Evolutionary conservation across 2,888 invertebrate species (phyloP).

Genomic region (Tuberolachnus salignus): DNA sequence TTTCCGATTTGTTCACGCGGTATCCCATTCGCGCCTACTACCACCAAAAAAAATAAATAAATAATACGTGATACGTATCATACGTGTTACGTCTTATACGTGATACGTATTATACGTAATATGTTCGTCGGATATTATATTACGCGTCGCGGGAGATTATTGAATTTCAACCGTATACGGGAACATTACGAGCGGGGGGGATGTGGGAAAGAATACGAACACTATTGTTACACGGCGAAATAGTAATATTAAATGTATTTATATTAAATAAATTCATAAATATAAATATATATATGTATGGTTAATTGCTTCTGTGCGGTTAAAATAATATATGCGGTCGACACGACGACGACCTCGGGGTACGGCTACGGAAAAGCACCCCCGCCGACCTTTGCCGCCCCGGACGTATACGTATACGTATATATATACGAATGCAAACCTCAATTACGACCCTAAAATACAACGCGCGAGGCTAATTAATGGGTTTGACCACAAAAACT

Average conservation of each 20-base stretch:
- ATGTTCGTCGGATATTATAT: no score
- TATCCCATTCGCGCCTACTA: no score
- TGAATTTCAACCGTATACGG: background rate
- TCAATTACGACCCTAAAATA: slow-evolving; percentile 34
- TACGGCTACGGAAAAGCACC: background rate
- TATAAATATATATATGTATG: background rate
- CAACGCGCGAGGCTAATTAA: slow-evolving; percentile 25
- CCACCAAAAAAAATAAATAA: no score
- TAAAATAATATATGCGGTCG: slow-evolving; percentile 26
- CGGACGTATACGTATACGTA: no score
- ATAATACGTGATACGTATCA: no score
- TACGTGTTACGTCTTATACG: no score
- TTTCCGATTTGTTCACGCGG: no score
- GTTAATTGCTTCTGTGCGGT: slow-evolving; percentile 28
- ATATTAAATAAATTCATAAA: background rate
- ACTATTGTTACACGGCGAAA: background rate
- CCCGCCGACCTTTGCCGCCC: slow-evolving; percentile 31
- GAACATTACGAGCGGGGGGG: background rate
- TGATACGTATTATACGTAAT: no score
- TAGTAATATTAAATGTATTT: background rate
- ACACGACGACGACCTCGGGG: slow-evolving; percentile 27
- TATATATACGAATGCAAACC: slow-evolving; percentile 9
- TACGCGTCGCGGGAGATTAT: background rate
- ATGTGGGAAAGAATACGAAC: background rate
- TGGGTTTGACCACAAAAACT: background rate